These are phyloP conservation scores for Abrostola tripartita DNA, from an alignment of 2,888 invertebrate genomes.

Conservation along the genomic window DNA sequence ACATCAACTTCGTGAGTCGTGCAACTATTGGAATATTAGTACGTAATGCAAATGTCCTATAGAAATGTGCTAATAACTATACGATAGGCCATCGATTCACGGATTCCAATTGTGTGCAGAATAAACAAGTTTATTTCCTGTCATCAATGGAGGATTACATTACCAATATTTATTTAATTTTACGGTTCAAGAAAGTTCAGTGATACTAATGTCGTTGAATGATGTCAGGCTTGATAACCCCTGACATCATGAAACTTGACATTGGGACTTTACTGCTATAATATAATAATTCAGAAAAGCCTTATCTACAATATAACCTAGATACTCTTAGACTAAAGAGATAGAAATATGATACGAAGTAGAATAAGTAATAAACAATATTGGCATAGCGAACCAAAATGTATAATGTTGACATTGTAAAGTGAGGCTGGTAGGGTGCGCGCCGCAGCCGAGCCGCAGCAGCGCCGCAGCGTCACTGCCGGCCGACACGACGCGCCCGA, in stretches of 20 bases:
- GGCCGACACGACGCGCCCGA: constrained; percentile 67
- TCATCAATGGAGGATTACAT: constrained; percentile 43
- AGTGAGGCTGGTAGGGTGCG: constrained; percentile 50
- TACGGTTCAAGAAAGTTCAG: constrained; percentile 28
- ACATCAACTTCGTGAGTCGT: constrained; percentile 65
- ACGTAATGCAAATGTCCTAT: constrained; percentile 69
- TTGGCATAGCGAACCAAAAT: constrained; percentile 16
- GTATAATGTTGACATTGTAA: constrained; percentile 34
- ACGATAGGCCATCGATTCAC: constrained; percentile 65
- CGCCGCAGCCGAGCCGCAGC: constrained; percentile 57
- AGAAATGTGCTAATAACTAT: constrained; percentile 64
- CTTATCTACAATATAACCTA: background rate
- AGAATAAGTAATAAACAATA: constrained; percentile 20
- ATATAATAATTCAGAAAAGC: background rate
- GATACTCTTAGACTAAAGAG: background rate
- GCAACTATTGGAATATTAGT: constrained; percentile 61
- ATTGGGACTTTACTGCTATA: constrained; percentile 2
- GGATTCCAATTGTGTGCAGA: constrained; percentile 38
- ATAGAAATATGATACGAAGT: background rate
- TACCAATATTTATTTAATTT: constrained; percentile 21
- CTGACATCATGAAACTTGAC: constrained; percentile 20
- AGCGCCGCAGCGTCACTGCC: constrained; percentile 42
- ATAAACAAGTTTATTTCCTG: constrained; percentile 34
- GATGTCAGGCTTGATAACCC: constrained; percentile 44
- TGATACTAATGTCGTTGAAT: constrained; percentile 23